Evolutionary conservation across 2,888 invertebrate genomes (phyloP).

Genomic region (Poecilobothrus nobilitatus): DNA sequence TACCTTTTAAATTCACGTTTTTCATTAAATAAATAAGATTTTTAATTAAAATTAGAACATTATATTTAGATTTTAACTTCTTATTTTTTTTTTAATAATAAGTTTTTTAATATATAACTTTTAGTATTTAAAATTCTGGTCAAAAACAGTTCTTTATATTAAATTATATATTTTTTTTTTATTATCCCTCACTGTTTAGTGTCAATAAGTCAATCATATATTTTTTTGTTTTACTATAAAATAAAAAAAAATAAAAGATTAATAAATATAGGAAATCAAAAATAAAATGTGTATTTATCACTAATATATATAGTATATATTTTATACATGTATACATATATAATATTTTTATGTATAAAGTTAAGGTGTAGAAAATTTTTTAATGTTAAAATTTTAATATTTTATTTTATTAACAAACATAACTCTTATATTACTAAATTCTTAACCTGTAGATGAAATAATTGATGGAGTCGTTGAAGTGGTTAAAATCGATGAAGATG

Average conservation of each 20-base stretch:
- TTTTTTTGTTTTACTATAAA: too few relatives aligned
- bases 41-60: too few relatives aligned
- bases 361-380: background rate
- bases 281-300: constrained; percentile 4
- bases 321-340: background rate
- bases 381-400: background rate
- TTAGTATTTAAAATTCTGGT: too few relatives aligned
- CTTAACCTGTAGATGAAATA: constrained; percentile 19
- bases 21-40: too few relatives aligned
- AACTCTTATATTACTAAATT: background rate
- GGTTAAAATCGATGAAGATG: constrained; percentile 16
- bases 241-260: too few relatives aligned
- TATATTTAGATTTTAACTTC: too few relatives aligned
- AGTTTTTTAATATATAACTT: too few relatives aligned
- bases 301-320: background rate
- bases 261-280: constrained; percentile 1
- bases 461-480: constrained; percentile 20
- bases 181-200: background rate
- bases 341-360: background rate
- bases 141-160: too few relatives aligned
- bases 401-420: background rate
- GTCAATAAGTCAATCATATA: background rate
- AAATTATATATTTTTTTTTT: background rate
- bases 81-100: too few relatives aligned
- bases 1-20: too few relatives aligned